These are phyloP conservation scores for Perccottus glenii DNA, from an alignment of 2,113 vertebrate genomes.

Conservation along the genomic window DNA sequence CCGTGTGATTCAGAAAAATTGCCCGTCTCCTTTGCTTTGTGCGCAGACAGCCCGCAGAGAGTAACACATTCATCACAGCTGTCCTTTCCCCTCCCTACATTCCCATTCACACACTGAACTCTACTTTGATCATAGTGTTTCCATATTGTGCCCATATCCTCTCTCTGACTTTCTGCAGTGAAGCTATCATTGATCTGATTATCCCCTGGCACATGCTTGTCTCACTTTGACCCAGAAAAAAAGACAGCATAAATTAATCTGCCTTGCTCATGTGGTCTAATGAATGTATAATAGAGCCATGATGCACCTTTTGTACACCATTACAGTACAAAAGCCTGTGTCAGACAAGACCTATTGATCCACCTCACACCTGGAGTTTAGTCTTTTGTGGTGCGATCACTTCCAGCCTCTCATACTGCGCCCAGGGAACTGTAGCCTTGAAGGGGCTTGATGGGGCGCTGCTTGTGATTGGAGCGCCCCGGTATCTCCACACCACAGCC, in stretches of 20 bases:
- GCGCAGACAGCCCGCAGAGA: constrained; percentile 26
- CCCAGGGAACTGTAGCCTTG: constrained; percentile 23
- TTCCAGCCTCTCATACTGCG: constrained; percentile 49
- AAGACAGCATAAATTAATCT: constrained; percentile 18
- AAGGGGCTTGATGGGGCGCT: too few relatives aligned
- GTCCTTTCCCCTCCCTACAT: constrained; percentile 26
- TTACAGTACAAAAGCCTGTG: constrained; percentile 27
- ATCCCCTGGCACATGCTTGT: constrained; percentile 24
- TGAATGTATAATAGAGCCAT: constrained; percentile 28
- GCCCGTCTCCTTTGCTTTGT: constrained; percentile 21
- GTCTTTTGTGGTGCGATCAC: constrained; percentile 47
- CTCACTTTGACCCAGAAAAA: constrained; percentile 40
- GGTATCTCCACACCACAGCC: constrained; percentile 65
- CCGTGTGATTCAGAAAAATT: constrained; percentile 41
- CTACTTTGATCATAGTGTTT: constrained; percentile 40
- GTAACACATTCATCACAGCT: constrained; percentile 51
- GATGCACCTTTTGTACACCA: constrained; percentile 1
- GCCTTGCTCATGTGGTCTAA: constrained; percentile 2
- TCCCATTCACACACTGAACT: constrained; percentile 25
- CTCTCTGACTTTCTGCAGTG: constrained; percentile 11
- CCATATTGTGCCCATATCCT: constrained; percentile 28
- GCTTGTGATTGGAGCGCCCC: constrained; percentile 52
- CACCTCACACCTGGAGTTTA: constrained; percentile 27
- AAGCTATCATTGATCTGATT: constrained; percentile 37
- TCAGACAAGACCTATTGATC: constrained; percentile 36